Base-by-base conservation (phyloP, 92 coral and sea anemone species). In the Heteractis magnifica region DNA sequence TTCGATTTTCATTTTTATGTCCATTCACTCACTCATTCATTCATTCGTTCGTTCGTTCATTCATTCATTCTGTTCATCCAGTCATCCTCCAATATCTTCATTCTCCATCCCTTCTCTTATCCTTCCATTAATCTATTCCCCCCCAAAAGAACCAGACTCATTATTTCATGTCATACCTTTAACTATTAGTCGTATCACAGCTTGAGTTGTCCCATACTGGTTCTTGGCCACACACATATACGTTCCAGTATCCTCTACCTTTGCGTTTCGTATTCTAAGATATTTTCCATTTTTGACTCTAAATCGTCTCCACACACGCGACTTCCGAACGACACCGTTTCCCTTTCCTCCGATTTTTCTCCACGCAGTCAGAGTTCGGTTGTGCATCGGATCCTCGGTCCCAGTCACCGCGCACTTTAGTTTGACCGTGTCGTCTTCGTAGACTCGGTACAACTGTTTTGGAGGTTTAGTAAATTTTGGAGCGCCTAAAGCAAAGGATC, bases 331-430 rank as follows among this genome's bases (percentile, higher is more conserved):
- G 16, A 68, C 16, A 14, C 79, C 76, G 18, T 19, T 48, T 16
- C 84, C 83, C 4, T 49, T 16, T 14, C 23, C 75, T 0, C 87
- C 88, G 2, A 81, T 4, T 75, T 89, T 90, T 55, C 51, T 77
- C 99, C 99, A 96, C 3, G 91, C 94, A 13, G 94, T 88, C 3
- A 89, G 78, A 3, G 99, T 96, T 71, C 94, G 72, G 83, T 90
- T 96, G 19, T 53, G 82, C 4, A 6, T 10, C 6, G 96, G 92
- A 71, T 89, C 98, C 11, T 90, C 49, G 10, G 81, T 82, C 21
- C 99, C 99, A 1, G 94, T 82, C 5, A 89, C 94, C 21, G 84
- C 75, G 77, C 99, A 96, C 75, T 81, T 77, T 20, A 96, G 79
- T 71, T 90, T 89, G 80, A 96, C 90, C n/a, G 82, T 87, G 23